Evolutionary conservation across 1,140 invertebrate genomes (phyloP), one percentile per base, ranked within the genome.

Genomic region (Bombus ignitus): DNA sequence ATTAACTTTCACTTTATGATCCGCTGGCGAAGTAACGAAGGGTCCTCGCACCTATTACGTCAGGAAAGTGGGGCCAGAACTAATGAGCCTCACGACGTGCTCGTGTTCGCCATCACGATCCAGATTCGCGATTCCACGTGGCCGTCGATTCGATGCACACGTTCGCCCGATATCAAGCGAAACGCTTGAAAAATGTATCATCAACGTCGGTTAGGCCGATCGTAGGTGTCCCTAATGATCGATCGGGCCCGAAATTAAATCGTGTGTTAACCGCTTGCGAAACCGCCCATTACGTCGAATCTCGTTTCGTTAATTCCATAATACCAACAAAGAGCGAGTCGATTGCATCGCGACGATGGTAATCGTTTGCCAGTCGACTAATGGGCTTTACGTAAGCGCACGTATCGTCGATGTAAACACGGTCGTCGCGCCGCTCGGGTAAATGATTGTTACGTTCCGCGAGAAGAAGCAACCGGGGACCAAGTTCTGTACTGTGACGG

Each of bases 1-100:
- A 84, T 84, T 84, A 84, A 79, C 82, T 84, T 84, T 84, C 75
- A 84, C 82, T 84, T 70, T 59, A 84, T 71, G 82, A 71, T 84
- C 75, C 47, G 37, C 8, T 15, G 12, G 44, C 44, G 37, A 39
- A 57, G 42, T 35, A 57, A 78, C 44, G 44, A 77, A 77, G 35
- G 65, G 74, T 44, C 74, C 35, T 77, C 81, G 65, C 82, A 59
- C 74, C 37, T 59, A 70, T 79, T 78, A 66, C 82, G 25, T 42
- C 47, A 79, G 22, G 12, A 71, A 77, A 77, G n/a, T 57, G 66
- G 75, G 39, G 78, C 32, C 13, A 68, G 42, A 66, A 35, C 75
- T 84, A 79, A 84, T 62, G 75, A 78, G 75, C 66, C 44, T 83
- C 59, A 35, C 35, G 35, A 77, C 62, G 70, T 70, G 68, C 68